A percentile compares a stretch with the other conserved stretches of the same genome.
phyloP scores from a whole-genome alignment of 2,113 vertebrate genomes.

The Emydocephalus ijimae region DNA sequence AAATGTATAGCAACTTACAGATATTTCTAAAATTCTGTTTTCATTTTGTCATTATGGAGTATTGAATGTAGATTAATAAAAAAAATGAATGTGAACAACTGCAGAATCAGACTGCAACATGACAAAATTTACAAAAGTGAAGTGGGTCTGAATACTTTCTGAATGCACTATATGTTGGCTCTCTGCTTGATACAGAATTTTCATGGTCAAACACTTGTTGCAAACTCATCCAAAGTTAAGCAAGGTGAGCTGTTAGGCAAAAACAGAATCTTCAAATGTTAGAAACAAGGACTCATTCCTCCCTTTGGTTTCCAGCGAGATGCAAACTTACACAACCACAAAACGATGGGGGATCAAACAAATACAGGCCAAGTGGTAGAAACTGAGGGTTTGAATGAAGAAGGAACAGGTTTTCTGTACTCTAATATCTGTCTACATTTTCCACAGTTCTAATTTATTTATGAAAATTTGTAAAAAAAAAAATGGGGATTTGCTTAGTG shows the following conservation, averaged over 20 bases:
- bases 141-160: too few relatives aligned
- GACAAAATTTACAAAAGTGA: too few relatives aligned
- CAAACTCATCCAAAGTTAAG: neutral
- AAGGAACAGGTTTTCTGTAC: neutral
- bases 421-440: neutral
- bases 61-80: too few relatives aligned
- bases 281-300: neutral
- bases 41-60: too few relatives aligned
- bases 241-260: neutral
- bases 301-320: neutral
- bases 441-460: neutral
- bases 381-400: neutral
- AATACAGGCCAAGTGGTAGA: neutral
- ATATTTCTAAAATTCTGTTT: too few relatives aligned
- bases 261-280: neutral
- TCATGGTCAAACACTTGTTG: neutral
- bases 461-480: neutral
- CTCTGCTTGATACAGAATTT: too few relatives aligned
- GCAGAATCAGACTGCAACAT: too few relatives aligned
- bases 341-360: neutral
- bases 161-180: too few relatives aligned
- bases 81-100: too few relatives aligned
- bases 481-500: neutral
- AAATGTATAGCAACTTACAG: too few relatives aligned
- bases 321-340: neutral